Evolutionary conservation across 1,140 invertebrate genomes (phyloP), one percentile per base, ranked within the genome.

Genomic region (Linepithema humile): DNA sequence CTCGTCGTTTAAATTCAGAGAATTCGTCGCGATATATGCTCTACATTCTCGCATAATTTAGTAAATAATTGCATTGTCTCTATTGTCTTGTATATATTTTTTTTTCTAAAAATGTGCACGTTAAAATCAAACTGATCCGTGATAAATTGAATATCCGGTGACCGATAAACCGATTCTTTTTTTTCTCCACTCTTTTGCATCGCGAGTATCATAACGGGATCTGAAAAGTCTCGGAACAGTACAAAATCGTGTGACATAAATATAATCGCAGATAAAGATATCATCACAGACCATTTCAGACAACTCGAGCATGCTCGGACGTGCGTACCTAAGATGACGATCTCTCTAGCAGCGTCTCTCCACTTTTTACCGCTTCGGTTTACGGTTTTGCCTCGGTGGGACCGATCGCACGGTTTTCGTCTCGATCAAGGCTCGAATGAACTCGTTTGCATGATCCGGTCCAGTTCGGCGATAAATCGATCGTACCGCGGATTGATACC

Each of bases 401-500:
- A 70, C 45, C 69, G n/a, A 57, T 74, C 40, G 57, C 40, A 82
- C 45, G 53, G 53, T 86, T 87, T 78, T 69, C 67, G 45, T 80
- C 45, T 84, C 67, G 80, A 64, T 77, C 29, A 12, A 45, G 26
- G 32, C 50, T 69, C 50, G 62, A 82, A 10, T 55, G 15, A 40
- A 85, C 48, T 70, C 75, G 59, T 80, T 72, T 82, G 74, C 43
- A 53, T 82, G 83, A 90, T 91, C 65, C 88, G 89, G 86, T 91
- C 86, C 87, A 91, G 82, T 90, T 90, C 69, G 43, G 70, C 65
- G 84, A 50, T 64, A 77, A 20, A 90, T 88, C 72, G 85, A 90
- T 89, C 80, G 73, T 43, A 38, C 59, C 57, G 69, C 74, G 77
- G 72, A 12, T 9, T 67, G 80, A 82, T 73, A 72, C 78, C 67